Evolutionary conservation across 1,140 invertebrate species (phyloP).

Genomic region (Sweltsa coloradensis): DNA sequence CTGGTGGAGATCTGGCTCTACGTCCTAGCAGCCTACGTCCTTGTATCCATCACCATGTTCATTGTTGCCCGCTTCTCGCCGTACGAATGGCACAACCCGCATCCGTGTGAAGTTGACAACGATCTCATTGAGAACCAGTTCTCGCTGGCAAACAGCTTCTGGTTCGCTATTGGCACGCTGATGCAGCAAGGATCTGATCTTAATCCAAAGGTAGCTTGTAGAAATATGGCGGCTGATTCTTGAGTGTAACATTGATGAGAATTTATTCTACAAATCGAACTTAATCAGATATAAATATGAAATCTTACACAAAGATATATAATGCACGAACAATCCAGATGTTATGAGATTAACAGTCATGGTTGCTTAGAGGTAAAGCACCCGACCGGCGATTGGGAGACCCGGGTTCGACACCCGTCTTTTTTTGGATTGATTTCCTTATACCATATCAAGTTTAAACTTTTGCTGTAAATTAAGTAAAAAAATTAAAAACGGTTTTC

Average conservation of each 20-base stretch:
- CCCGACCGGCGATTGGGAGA: too few relatives aligned
- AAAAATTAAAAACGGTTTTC: too few relatives aligned
- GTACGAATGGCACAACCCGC: slow-evolving; percentile 68
- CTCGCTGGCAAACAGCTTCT: slow-evolving; percentile 58
- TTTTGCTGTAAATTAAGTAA: too few relatives aligned
- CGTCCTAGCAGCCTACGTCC: slow-evolving; percentile 60
- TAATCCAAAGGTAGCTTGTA: slow-evolving; percentile 45
- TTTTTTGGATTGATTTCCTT: too few relatives aligned
- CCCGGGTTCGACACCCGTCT: too few relatives aligned
- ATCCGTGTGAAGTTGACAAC: slow-evolving; percentile 51
- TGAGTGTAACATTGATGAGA: neutral
- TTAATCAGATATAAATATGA: too few relatives aligned
- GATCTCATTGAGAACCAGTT: slow-evolving; percentile 50
- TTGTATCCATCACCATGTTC: slow-evolving; percentile 73
- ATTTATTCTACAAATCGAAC: too few relatives aligned
- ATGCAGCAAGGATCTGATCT: slow-evolving; percentile 74
- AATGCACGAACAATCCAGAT: too few relatives aligned
- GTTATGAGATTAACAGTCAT: too few relatives aligned
- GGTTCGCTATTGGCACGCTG: slow-evolving; percentile 70
- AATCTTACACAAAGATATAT: too few relatives aligned
- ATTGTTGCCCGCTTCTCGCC: slow-evolving; percentile 68
- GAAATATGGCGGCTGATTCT: neutral
- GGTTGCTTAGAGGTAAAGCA: too few relatives aligned
- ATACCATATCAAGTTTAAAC: too few relatives aligned
- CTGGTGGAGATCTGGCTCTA: slow-evolving; percentile 74